Conservation (phyloP, 2,888 invertebrate species). For the Cordilura impudica region DNA sequence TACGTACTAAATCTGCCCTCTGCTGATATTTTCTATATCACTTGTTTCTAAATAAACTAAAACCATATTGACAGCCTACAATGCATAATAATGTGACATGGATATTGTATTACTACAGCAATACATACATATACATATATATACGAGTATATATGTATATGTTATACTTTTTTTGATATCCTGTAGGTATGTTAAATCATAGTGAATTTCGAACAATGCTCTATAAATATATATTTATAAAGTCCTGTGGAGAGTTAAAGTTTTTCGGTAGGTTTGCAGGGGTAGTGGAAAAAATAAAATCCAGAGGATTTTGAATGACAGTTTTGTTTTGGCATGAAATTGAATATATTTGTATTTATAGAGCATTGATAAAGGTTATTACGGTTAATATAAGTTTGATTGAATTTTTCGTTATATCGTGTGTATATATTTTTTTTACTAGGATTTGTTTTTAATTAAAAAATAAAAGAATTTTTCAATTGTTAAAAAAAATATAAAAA, state of each 20-base stretch:
- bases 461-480: neutral
- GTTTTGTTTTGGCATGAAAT: slow-evolving; percentile 57
- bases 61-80: slow-evolving; percentile 68
- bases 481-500: neutral
- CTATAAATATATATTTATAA: slow-evolving; percentile 2
- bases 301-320: slow-evolving; percentile 59
- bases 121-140: slow-evolving; percentile 1
- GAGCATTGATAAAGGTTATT: slow-evolving; percentile 55
- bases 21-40: slow-evolving; percentile 58
- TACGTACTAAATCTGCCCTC: slow-evolving; percentile 11
- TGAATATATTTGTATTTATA: slow-evolving; percentile 45
- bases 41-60: slow-evolving; percentile 61
- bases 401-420: slow-evolving; percentile 48
- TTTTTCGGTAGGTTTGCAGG: neutral
- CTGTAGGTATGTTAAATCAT: slow-evolving; percentile 33
- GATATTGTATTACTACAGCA: slow-evolving; percentile 27
- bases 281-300: slow-evolving; percentile 28
- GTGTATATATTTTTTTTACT: neutral
- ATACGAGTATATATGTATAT: too few species aligned
- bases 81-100: slow-evolving; percentile 69
- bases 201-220: neutral
- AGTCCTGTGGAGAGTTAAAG: slow-evolving; percentile 52
- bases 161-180: slow-evolving; percentile 48
- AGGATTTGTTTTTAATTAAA: neutral
- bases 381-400: slow-evolving; percentile 55